Percentiles rank a stretch among this genome's conserved stretches.
phyloP scores from a whole-genome alignment of 2,113 vertebrate species.

The Siniperca chuatsi region DNA sequence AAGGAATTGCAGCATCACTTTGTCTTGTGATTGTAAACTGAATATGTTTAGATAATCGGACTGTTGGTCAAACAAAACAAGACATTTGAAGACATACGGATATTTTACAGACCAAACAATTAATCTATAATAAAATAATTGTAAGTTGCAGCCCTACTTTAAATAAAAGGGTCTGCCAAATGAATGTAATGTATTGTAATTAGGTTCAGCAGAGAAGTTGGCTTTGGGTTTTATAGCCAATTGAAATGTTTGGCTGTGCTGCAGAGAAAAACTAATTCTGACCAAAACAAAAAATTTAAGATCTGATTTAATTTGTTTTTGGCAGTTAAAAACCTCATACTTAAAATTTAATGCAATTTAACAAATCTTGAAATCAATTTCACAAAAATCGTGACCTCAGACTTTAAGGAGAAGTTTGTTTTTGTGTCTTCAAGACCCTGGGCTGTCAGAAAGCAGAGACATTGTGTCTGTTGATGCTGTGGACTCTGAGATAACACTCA shows the following conservation, averaged over 20 bases:
- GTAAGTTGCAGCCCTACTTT: too few relatives aligned
- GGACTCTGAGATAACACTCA: slow-evolving; percentile 53
- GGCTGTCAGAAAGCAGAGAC: slow-evolving; percentile 18
- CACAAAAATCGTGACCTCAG: not conserved
- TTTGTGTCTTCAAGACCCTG: not conserved
- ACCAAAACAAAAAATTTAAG: not conserved
- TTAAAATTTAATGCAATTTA: not conserved
- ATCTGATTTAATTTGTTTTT: not conserved
- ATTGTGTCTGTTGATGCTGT: slow-evolving; percentile 10
- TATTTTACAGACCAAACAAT: not conserved
- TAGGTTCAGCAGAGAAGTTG: not conserved
- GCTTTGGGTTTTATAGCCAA: slow-evolving; percentile 4
- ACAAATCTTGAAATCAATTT: not conserved
- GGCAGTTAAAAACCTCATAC: not conserved
- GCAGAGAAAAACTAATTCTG: not conserved
- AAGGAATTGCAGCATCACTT: not conserved
- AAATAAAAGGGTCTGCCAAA: not conserved
- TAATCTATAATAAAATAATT: not conserved
- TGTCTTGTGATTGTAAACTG: not conserved
- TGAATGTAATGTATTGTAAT: not conserved
- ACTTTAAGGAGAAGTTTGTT: not conserved
- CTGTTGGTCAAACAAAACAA: not conserved
- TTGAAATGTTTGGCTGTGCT: not conserved
- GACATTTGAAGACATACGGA: not conserved
- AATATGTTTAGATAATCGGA: not conserved